These are phyloP conservation scores for Liposcelis brunnea DNA, from an alignment of 2,888 invertebrate genomes.

Conservation along the genomic window DNA sequence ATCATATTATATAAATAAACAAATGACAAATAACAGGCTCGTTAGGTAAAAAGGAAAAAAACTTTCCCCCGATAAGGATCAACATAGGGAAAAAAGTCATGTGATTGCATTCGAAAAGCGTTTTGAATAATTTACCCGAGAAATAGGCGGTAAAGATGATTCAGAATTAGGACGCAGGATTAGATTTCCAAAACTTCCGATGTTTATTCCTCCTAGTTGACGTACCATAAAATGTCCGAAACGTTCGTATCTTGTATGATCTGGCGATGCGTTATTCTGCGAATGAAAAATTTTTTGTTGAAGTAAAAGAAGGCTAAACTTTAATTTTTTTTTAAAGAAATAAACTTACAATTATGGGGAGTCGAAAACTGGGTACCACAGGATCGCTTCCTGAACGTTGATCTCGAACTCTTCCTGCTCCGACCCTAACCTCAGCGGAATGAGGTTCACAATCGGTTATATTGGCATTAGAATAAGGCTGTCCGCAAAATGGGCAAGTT, in stretches of 20 bases:
- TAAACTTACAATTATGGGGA: slow-evolving; percentile 24
- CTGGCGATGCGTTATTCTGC: slow-evolving; percentile 13
- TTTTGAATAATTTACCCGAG: neutral
- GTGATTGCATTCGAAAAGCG: too few relatives aligned
- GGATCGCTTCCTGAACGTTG: slow-evolving; percentile 21
- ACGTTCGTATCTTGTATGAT: slow-evolving; percentile 18
- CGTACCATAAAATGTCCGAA: slow-evolving; percentile 24
- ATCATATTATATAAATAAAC: too few relatives aligned
- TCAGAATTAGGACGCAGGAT: slow-evolving; percentile 22
- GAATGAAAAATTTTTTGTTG: too few relatives aligned
- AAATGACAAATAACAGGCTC: too few relatives aligned
- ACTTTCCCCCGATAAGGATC: too few relatives aligned
- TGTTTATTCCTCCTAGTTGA: slow-evolving; percentile 21
- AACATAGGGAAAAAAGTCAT: too few relatives aligned
- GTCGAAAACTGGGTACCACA: slow-evolving; percentile 20
- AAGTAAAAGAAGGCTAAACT: too few relatives aligned
- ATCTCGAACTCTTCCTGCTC: slow-evolving; percentile 19
- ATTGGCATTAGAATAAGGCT: slow-evolving; percentile 13
- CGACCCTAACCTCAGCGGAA: slow-evolving; percentile 16
- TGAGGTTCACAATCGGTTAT: slow-evolving; percentile 10
- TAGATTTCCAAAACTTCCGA: slow-evolving; percentile 20
- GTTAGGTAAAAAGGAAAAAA: too few relatives aligned
- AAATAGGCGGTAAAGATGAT: slow-evolving; percentile 21
- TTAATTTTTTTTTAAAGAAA: too few relatives aligned
- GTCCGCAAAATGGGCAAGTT: slow-evolving; percentile 24